These are phyloP conservation scores for Melinaea marsaeus DNA, from an alignment of 2,888 invertebrate genomes.

Conservation along the genomic window DNA sequence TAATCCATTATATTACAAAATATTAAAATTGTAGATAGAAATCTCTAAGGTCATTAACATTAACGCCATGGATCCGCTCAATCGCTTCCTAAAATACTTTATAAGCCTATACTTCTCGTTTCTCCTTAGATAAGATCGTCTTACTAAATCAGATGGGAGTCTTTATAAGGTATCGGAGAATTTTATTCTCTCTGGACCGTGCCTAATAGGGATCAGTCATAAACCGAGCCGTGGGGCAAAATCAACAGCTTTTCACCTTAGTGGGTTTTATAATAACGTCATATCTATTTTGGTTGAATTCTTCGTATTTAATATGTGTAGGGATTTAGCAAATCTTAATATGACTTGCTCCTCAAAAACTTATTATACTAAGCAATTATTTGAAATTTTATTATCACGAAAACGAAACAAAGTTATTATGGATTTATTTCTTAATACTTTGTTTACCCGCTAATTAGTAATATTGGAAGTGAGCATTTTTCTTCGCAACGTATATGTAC, in stretches of 20 bases:
- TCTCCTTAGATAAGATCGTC: slow-evolving; percentile 12
- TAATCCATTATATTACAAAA: not conserved
- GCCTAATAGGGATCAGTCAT: slow-evolving; percentile 17
- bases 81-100: slow-evolving; percentile 15
- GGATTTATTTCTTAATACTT: too few species aligned
- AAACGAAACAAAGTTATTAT: too few species aligned
- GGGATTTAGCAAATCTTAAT: not conserved
- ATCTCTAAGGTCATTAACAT: not conserved
- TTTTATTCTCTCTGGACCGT: slow-evolving; percentile 34
- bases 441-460: too few species aligned
- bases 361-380: too few species aligned
- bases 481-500: too few species aligned
- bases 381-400: too few species aligned
- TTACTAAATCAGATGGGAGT: slow-evolving; percentile 15
- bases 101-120: slow-evolving; percentile 14
- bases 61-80: not conserved
- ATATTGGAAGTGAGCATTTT: too few species aligned
- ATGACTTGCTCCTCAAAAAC: not conserved
- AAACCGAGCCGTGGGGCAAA: slow-evolving; percentile 8
- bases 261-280: slow-evolving; percentile 1
- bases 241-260: not conserved
- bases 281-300: not conserved
- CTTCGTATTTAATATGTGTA: not conserved
- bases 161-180: slow-evolving; percentile 17
- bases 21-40: not conserved